Percentiles rank a stretch among this genome's conserved stretches.
Conservation (phyloP, 2,113 vertebrate genomes). For the Casuarius casuarius region DNA sequence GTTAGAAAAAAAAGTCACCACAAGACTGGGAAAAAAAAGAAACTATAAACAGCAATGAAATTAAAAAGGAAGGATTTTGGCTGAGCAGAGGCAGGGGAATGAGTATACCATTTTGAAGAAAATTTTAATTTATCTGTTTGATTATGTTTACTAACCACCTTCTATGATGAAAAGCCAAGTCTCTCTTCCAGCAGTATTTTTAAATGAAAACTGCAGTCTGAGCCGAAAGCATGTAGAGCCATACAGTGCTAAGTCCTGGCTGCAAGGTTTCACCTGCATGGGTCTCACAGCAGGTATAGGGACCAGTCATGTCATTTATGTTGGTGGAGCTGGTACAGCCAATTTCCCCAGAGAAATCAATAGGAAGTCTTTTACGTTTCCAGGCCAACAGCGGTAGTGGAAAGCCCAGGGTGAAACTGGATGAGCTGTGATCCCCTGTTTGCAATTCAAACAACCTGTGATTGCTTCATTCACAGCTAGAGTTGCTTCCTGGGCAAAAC, state of each 20-base stretch:
- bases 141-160: not conserved
- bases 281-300: accelerated
- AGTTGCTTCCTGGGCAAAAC: not conserved
- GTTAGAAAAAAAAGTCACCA: conserved; percentile 5
- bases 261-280: not conserved
- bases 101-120: not conserved
- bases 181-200: not conserved
- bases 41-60: not conserved
- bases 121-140: not conserved
- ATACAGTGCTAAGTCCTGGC: not conserved
- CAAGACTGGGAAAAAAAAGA: not conserved
- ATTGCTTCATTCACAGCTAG: not conserved
- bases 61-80: conserved; percentile 20
- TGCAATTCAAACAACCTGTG: not conserved
- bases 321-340: not conserved
- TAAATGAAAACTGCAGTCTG: not conserved
- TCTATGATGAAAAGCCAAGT: not conserved
- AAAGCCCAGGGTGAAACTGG: not conserved
- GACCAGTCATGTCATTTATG: not conserved
- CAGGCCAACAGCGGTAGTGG: not conserved
- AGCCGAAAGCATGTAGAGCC: not conserved
- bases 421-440: not conserved
- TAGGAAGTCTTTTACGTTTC: not conserved
- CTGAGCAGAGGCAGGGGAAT: not conserved
- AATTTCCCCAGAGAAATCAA: not conserved